Evolutionary conservation across 2,797 vertebrate genomes (phyloP), one percentile per base, ranked within the genome.

Genomic region (Gymnopithys bicolor): DNA sequence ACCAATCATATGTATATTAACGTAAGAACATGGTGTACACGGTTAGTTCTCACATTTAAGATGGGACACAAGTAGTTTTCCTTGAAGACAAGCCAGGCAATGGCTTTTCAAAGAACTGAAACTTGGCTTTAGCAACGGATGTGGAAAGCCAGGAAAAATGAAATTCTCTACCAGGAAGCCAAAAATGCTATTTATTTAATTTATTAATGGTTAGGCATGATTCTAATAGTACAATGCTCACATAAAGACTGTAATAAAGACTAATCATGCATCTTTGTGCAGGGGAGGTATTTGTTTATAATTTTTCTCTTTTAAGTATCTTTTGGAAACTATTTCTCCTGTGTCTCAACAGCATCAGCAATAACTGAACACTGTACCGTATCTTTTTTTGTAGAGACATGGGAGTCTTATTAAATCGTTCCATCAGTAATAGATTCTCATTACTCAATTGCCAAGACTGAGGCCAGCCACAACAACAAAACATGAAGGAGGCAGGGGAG

Each of bases 141-240:
- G 75, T 41, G 23, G 74, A 64, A 95, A 94, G 95, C 92, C 93
- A 96, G 87, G 46, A 94, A 95, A 85, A 79, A 95, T 76, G 81
- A 77, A 16, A 93, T 90, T 83, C 81, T 68, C 84, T 80, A 89
- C 68, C 68, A 80, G 35, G 68, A 90, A 93, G 86, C 90, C 92
- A 97, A 95, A 94, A 93, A 70, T 27, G 70, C 49, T 92, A 89
- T 95, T 95, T 89, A 93, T 95, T 96, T 80, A 85, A 94, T 95
- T 89, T 85, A 93, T 95, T 90, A 95, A 94, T 87, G 45, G 37
- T 76, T 84, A 95, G 64, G 64, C 71, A 75, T 60, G 25, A 91
- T 74, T 87, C 73, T 95, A 93, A 90, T 70, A 58, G 68, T 92
- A 87, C 41, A 93, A 27, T 55, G 24, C 74, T 95, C 24, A 33